phyloP scores from a whole-genome alignment of 2,797 vertebrate genomes.

The Bryconaethiops microstoma region DNA sequence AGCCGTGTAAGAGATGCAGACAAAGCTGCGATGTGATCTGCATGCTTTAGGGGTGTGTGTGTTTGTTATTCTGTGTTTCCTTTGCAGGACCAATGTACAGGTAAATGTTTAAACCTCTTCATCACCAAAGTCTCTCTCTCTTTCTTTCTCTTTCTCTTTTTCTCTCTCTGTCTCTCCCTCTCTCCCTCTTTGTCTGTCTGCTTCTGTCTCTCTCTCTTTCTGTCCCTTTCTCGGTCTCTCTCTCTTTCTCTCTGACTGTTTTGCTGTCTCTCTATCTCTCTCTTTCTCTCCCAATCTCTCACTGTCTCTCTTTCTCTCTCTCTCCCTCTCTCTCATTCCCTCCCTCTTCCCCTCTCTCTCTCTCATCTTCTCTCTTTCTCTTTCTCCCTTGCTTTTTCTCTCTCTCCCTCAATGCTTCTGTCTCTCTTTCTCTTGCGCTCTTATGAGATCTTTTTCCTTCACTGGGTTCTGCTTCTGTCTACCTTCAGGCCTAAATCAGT shows the following conservation, averaged over 20 bases:
- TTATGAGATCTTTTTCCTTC: too few species aligned
- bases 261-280: background rate
- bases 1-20: background rate
- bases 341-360: constrained; percentile 42
- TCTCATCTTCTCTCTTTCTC: too few species aligned
- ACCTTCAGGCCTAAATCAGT: background rate
- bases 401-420: too few species aligned
- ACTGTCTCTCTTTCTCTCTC: too few species aligned
- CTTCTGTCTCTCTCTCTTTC: background rate
- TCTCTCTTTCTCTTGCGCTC: constrained; percentile 36
- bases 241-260: constrained; percentile 8
- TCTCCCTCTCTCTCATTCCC: too few species aligned
- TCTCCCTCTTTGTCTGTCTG: background rate
- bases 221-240: background rate
- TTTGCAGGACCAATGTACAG: constrained; percentile 27
- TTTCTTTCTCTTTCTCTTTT: background rate
- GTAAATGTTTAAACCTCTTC: constrained; percentile 12
- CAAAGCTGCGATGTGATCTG: background rate
- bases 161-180: too few species aligned
- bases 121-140: background rate
- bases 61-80: constrained; percentile 37
- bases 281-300: too few species aligned
- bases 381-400: too few species aligned
- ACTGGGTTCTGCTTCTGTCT: constrained; percentile 1
- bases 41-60: background rate